These are phyloP conservation scores for Ceyx margarethae DNA, from an alignment of 2,113 vertebrate genomes.

Conservation along the genomic window DNA sequence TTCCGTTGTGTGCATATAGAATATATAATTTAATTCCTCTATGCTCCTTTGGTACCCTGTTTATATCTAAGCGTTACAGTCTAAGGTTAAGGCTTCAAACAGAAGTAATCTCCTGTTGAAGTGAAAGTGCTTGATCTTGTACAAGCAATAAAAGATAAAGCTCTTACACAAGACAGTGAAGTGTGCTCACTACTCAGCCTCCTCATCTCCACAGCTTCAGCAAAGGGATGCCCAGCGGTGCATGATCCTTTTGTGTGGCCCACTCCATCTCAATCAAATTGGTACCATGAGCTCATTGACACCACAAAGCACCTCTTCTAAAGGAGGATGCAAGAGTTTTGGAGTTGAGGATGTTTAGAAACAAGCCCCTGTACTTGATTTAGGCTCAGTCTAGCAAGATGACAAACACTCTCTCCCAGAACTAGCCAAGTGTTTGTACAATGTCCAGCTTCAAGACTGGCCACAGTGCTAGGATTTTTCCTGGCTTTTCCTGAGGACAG, in stretches of 20 bases:
- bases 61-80: neutral
- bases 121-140: slow-evolving; percentile 35
- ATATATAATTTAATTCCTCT: slow-evolving; percentile 38
- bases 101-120: slow-evolving; percentile 58
- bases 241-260: neutral
- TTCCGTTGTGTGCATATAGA: neutral
- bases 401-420: neutral
- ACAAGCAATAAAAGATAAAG: slow-evolving; percentile 32
- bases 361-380: neutral
- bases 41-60: neutral
- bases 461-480: neutral
- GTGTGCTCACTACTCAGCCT: neutral
- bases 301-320: neutral
- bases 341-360: neutral
- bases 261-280: neutral
- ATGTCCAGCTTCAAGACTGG: neutral
- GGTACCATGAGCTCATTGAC: neutral
- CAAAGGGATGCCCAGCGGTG: neutral
- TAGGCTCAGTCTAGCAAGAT: neutral
- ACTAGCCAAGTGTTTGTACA: neutral
- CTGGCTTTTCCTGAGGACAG: neutral
- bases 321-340: neutral
- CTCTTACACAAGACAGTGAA: neutral
- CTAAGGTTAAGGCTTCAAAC: slow-evolving; percentile 45
- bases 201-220: neutral